These are phyloP conservation scores for Nephrotoma guestfalica DNA, from an alignment of 2,888 invertebrate species.

Conservation along the genomic window DNA sequence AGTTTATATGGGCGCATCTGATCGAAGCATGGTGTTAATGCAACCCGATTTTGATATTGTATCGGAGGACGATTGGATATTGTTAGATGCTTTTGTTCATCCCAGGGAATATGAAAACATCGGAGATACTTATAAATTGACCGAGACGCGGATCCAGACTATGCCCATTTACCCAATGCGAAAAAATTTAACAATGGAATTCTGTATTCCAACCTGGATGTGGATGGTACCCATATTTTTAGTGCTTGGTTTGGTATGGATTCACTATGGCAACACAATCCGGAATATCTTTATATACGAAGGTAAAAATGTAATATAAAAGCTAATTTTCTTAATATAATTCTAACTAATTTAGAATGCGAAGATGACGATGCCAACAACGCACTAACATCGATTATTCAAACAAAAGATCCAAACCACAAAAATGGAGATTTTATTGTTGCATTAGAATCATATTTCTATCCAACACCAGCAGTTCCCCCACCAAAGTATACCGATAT, in stretches of 20 bases:
- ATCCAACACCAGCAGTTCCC: conserved; percentile 9
- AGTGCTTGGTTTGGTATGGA: neutral
- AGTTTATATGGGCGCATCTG: conserved; percentile 10
- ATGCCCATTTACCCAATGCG: conserved; percentile 1
- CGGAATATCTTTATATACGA: conserved; percentile 1
- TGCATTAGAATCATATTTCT: conserved; percentile 7
- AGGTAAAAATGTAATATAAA: neutral
- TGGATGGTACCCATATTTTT: conserved; percentile 6
- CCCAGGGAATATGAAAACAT: conserved; percentile 7
- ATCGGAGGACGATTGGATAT: conserved; percentile 10
- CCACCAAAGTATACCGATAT: conserved; percentile 9
- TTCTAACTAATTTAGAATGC: neutral
- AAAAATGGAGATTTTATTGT: conserved; percentile 6
- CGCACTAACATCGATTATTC: neutral
- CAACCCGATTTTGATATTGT: conserved; percentile 8
- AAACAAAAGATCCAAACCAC: neutral
- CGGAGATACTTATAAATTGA: conserved; percentile 1
- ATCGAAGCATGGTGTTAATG: conserved; percentile 7
- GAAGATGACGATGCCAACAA: neutral
- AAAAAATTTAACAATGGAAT: conserved; percentile 3
- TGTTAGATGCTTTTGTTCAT: conserved; percentile 8
- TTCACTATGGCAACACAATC: conserved; percentile 5
- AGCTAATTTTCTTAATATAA: neutral
- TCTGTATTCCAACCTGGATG: conserved; percentile 9
- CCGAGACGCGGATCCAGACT: conserved; percentile 7